Evolutionary conservation across 2,888 invertebrate species (phyloP), one percentile per base, ranked within the genome.

Genomic region (Polydrusus pterygomalis): DNA sequence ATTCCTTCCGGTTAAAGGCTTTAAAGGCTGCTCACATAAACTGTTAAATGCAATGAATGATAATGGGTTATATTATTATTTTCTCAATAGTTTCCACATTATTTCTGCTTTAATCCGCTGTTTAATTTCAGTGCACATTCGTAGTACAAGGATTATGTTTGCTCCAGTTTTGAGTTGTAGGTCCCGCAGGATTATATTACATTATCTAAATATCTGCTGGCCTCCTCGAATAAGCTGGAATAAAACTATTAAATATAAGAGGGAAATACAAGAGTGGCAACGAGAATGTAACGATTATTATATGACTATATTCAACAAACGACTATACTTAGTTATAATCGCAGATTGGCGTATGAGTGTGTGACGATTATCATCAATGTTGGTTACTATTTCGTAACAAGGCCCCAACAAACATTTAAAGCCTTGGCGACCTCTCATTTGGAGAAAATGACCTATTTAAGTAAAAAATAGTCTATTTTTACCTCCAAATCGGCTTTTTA

Each of bases 41-140:
- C 3, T 20, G 56, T 65, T 58, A 65, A 72, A 45, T 25, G 58
- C 65, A 56, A n/a, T 63, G 30, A 34, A 65, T 47, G 72, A 56
- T 72, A 72, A 64, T 72, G 45, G 65, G 40, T 20, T 38, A 25
- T 34, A 54, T 72, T 72, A 45, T 45, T 65, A 72, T 72, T 64
- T 51, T 72, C 62, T 40, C 54, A 43, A 71, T 71, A 71, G 71
- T 63, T 71, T 71, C 63, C 71, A 15, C 71, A 64, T 64, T 64
- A 64, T 64, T 71, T 54, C 54, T 18, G 49, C 25, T 71, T 17
- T 63, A 64, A 71, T 71, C 17, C 49, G 11, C 6, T 7, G 56
- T 43, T 63, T 63, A 63, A 40, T 43, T 43, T 45, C 40, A 40
- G 43, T 45, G 38, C 45, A 63, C 63, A 45, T 45, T 40, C 20